A percentile compares a stretch with the other conserved stretches of the same genome.
phyloP scores from a whole-genome alignment of 2,797 vertebrate species.

The Potorous gilbertii region DNA sequence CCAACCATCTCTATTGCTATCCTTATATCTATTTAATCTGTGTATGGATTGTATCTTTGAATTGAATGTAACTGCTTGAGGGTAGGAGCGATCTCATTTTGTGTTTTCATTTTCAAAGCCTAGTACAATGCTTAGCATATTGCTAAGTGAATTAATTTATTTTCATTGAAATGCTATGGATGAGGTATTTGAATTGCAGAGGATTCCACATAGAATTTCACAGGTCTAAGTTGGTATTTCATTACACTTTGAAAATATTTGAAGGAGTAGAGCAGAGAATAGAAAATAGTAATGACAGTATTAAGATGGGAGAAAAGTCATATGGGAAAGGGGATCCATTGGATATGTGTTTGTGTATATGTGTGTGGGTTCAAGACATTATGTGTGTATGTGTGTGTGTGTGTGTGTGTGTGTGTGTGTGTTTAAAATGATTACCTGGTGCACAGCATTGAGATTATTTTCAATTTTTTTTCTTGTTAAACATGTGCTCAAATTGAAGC shows the following conservation, averaged over 20 bases:
- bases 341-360: background rate
- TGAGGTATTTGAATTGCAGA: background rate
- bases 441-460: conserved; percentile 32
- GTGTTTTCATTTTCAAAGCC: background rate
- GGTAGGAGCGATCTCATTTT: background rate
- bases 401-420: background rate
- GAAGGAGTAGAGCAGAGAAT: background rate
- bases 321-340: background rate
- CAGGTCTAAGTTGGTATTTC: background rate
- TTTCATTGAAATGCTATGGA: background rate
- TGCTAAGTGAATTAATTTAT: background rate
- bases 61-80: background rate
- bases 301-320: background rate
- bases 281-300: background rate
- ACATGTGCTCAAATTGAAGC: background rate
- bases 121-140: background rate
- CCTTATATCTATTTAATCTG: background rate
- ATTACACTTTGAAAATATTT: background rate
- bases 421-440: conserved; percentile 43
- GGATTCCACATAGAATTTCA: background rate
- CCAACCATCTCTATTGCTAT: background rate
- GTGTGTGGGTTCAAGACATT: background rate
- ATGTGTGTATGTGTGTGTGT: background rate
- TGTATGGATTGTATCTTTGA: background rate
- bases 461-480: background rate